Evolutionary conservation across 2,113 vertebrate species (phyloP).

Genomic region (Dinomys branickii): DNA sequence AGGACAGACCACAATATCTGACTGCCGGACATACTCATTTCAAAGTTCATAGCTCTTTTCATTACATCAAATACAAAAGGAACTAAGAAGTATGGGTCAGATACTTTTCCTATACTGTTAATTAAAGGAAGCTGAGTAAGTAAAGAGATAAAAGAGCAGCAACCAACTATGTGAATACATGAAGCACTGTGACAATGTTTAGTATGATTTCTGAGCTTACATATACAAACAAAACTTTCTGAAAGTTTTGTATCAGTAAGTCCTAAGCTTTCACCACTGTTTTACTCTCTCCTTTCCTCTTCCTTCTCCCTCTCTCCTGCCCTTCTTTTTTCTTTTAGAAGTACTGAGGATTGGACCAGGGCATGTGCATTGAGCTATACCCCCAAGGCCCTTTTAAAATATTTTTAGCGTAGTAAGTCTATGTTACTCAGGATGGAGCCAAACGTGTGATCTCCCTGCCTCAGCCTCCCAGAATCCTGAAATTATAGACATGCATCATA

Average conservation of each 20-base stretch:
- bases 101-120: not conserved
- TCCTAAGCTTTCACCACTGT: not conserved
- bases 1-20: not conserved
- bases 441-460: not conserved
- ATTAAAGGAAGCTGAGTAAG: not conserved
- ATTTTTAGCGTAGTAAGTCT: not conserved
- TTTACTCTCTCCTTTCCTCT: not conserved
- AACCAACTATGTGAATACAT: not conserved
- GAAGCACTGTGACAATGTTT: not conserved
- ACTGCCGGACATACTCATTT: not conserved
- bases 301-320: not conserved
- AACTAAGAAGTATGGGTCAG: not conserved
- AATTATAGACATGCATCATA: not conserved
- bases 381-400: not conserved
- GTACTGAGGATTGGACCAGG: not conserved
- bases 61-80: not conserved
- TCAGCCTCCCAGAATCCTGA: not conserved
- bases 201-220: not conserved
- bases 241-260: not conserved
- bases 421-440: not conserved
- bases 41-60: not conserved
- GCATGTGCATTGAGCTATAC: not conserved
- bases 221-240: constrained; percentile 20
- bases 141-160: not conserved
- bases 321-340: not conserved